A percentile compares a stretch with the other conserved stretches of the same genome.
phyloP scores from a whole-genome alignment of 2,797 vertebrate genomes.

The Myotis myotis region DNA sequence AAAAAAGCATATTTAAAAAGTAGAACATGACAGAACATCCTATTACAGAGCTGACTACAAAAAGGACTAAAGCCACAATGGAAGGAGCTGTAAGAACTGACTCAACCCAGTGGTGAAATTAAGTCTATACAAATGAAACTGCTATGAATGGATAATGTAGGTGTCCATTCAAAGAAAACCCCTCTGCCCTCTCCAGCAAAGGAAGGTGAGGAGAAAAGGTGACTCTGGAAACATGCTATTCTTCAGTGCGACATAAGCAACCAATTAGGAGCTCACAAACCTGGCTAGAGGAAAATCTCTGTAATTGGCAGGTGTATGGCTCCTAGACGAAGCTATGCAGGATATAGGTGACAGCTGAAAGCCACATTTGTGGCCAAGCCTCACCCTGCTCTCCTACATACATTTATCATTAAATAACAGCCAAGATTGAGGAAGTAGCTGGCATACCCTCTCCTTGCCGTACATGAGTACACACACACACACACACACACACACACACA shows the following conservation, averaged over 20 bases:
- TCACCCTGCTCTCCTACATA: neutral
- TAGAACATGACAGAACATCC: neutral
- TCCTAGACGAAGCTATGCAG: neutral
- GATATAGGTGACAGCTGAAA: neutral
- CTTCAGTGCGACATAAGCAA: neutral
- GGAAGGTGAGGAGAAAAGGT: neutral
- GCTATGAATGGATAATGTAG: neutral
- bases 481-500: too few relatives aligned
- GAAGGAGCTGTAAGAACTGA: constrained; percentile 9
- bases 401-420: neutral
- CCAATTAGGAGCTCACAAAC: neutral
- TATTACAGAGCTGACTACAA: neutral
- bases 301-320: neutral
- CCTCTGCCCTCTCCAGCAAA: neutral
- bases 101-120: neutral
- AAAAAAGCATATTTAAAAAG: neutral
- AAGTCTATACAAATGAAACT: neutral
- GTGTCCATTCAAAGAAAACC: neutral
- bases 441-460: too few relatives aligned
- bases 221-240: neutral
- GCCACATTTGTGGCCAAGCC: neutral
- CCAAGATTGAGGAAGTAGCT: neutral
- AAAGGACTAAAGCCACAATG: neutral
- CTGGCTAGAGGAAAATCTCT: neutral
- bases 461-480: neutral